Evolutionary conservation across 2,113 vertebrate genomes (phyloP).

Genomic region (Hylia prasina): DNA sequence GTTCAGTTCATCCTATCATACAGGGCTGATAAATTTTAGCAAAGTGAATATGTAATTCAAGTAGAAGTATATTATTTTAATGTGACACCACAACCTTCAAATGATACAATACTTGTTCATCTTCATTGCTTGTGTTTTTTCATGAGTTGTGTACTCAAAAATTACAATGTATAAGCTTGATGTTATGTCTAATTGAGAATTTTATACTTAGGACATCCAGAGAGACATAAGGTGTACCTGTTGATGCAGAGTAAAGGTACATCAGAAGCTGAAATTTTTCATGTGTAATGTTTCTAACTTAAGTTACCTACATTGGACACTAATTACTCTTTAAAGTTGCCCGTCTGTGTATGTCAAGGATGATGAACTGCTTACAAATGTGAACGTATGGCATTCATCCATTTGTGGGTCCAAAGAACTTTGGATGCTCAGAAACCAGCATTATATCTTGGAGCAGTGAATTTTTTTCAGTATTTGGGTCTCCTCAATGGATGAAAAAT

Average conservation of each 20-base stretch:
- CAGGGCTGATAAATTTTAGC: background rate
- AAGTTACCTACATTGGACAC: background rate
- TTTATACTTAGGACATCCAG: background rate
- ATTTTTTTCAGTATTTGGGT: background rate
- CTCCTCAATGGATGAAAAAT: background rate
- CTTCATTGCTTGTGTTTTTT: background rate
- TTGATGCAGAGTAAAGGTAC: background rate
- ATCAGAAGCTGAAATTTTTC: background rate
- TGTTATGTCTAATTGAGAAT: background rate
- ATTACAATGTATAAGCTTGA: background rate
- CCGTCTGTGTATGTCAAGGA: accelerated
- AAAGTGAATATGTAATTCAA: background rate
- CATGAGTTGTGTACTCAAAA: background rate
- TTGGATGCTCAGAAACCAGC: background rate
- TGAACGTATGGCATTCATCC: background rate
- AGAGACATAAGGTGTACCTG: background rate
- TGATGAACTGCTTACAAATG: background rate
- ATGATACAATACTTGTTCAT: background rate
- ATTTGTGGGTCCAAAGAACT: background rate
- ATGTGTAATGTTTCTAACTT: background rate
- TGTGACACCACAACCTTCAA: background rate
- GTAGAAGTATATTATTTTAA: background rate
- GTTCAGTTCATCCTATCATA: background rate
- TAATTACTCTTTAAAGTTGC: background rate
- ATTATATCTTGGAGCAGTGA: background rate